Evolutionary conservation across 30 jellyfish, hydroid and myxozoan species (phyloP).

Genomic region (Aurelia sp.): DNA sequence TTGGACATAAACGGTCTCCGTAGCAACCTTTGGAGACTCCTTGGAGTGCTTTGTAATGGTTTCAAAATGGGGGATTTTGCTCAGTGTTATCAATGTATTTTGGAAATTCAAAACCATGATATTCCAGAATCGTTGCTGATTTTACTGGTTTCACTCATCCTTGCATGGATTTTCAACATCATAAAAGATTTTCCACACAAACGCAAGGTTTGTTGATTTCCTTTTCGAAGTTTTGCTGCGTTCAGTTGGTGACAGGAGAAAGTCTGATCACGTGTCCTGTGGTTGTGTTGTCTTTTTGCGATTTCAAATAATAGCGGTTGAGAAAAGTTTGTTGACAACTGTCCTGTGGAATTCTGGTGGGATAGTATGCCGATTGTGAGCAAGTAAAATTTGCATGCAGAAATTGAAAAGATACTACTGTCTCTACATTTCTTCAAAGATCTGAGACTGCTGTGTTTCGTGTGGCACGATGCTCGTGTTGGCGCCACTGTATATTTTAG

Average conservation of each 20-base stretch:
- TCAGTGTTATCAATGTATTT: not conserved
- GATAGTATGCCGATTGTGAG: not conserved
- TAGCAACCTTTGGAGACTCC: not conserved
- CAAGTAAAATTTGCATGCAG: not conserved
- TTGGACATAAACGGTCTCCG: not conserved
- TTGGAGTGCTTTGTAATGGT: constrained; percentile 27
- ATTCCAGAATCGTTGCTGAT: constrained; percentile 26
- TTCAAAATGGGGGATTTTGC: constrained; percentile 45
- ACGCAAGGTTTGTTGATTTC: constrained; percentile 33
- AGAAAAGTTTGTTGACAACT: not conserved
- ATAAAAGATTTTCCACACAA: constrained; percentile 5
- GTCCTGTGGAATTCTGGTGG: not conserved
- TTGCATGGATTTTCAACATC: constrained; percentile 5
- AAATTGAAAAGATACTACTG: too few relatives aligned
- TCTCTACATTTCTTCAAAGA: not conserved
- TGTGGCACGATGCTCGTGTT: not conserved
- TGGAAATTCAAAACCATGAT: constrained; percentile 2
- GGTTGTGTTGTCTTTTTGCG: constrained; percentile 43
- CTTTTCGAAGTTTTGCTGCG: not conserved
- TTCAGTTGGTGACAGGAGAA: not conserved
- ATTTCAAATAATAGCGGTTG: constrained; percentile 65
- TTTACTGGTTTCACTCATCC: not conserved
- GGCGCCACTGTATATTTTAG: not conserved
- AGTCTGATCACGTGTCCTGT: constrained; percentile 55
- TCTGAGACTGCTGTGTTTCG: not conserved